Evolutionary conservation across 2,888 invertebrate genomes (phyloP).

Genomic region (Fragum whitleyi): DNA sequence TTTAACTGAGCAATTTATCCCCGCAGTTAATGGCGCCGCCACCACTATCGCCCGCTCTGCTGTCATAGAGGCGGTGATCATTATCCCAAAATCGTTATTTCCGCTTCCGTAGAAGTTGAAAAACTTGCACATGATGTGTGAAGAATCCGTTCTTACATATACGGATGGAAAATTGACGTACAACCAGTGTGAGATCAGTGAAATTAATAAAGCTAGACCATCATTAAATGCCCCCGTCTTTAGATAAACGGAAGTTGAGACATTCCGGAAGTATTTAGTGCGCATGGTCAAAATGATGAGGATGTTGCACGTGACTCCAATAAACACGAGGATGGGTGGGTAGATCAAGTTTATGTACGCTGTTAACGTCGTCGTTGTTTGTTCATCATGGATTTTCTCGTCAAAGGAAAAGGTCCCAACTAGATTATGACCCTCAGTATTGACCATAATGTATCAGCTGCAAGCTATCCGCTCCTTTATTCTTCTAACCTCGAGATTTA

Average conservation of each 20-base stretch:
- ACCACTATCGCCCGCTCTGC: constrained; percentile 75
- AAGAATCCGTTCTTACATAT: constrained; percentile 58
- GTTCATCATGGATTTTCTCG: neutral
- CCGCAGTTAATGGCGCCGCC: constrained; percentile 69
- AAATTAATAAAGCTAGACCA: constrained; percentile 65
- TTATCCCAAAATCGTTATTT: constrained; percentile 73
- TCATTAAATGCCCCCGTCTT: constrained; percentile 73
- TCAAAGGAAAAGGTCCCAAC: neutral
- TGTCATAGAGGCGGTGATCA: constrained; percentile 75
- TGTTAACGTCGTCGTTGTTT: neutral
- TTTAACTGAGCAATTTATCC: constrained; percentile 64
- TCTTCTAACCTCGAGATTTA: no score
- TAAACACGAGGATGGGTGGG: constrained; percentile 72
- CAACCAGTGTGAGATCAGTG: constrained; percentile 75
- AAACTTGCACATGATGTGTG: constrained; percentile 75
- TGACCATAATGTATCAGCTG: no score
- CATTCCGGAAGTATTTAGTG: constrained; percentile 71
- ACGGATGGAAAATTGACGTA: constrained; percentile 72
- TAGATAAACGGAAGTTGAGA: constrained; percentile 76
- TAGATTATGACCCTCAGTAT: neutral
- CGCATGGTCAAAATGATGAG: constrained; percentile 74
- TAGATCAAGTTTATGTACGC: constrained; percentile 66
- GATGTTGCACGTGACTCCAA: constrained; percentile 73
- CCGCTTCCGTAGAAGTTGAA: constrained; percentile 78
- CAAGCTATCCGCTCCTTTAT: no score